A percentile compares a stretch with the other conserved stretches of the same genome.
phyloP scores from a whole-genome alignment of 2,888 invertebrate species.

The Magallana nippona region DNA sequence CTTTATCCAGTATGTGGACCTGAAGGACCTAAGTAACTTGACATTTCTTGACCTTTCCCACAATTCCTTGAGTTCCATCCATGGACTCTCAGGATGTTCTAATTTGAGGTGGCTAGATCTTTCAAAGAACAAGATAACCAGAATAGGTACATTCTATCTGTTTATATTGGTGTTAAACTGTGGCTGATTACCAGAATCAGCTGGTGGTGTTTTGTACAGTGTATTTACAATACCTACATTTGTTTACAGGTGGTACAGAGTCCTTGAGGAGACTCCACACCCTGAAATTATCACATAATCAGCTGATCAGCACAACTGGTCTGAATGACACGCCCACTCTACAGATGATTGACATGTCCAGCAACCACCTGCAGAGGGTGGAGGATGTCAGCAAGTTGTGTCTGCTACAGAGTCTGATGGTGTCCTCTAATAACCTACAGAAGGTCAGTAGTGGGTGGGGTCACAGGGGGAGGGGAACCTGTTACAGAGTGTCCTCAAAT shows the following conservation, averaged over 20 bases:
- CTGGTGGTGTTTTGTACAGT: neutral
- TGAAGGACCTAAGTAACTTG: constrained; percentile 70
- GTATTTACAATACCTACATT: too few relatives aligned
- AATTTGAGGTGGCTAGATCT: constrained; percentile 74
- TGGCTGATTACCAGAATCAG: neutral
- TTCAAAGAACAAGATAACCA: constrained; percentile 74
- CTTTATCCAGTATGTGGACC: constrained; percentile 71
- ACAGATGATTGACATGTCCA: constrained; percentile 73
- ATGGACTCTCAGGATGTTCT: constrained; percentile 75
- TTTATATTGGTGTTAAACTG: neutral
- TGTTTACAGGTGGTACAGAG: constrained; percentile 68
- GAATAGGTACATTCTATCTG: constrained; percentile 66
- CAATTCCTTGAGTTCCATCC: constrained; percentile 71
- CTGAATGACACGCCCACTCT: constrained; percentile 70
- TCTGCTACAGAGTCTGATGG: constrained; percentile 69
- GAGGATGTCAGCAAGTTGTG: constrained; percentile 70
- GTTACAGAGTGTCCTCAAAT: too few relatives aligned
- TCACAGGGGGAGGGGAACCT: too few relatives aligned
- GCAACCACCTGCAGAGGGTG: constrained; percentile 74
- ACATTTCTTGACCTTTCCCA: constrained; percentile 72
- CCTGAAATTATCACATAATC: constrained; percentile 71
- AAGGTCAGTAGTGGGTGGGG: constrained; percentile 61
- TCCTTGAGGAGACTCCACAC: constrained; percentile 71
- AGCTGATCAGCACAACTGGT: constrained; percentile 73
- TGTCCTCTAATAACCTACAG: constrained; percentile 72